Evolutionary conservation across 2,888 invertebrate species (phyloP).

Genomic region (Chironomus riparius): DNA sequence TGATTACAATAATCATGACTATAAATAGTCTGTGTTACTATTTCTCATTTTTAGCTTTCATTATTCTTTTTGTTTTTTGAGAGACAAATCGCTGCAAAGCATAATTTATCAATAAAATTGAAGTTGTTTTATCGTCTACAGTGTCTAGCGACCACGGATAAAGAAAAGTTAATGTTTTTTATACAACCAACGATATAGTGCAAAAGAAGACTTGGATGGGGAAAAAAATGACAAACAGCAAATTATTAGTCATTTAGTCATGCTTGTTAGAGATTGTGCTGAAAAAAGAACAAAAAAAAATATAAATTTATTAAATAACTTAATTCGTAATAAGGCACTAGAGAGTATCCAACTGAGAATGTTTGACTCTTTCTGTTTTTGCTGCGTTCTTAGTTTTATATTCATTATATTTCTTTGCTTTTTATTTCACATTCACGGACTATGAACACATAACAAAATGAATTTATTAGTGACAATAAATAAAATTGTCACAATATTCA

Average conservation of each 20-base stretch:
- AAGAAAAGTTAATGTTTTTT: too few relatives aligned
- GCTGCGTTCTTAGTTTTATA: background rate
- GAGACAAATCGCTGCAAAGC: background rate
- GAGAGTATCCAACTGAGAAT: slow-evolving; percentile 21
- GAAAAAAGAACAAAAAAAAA: background rate
- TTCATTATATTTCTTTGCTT: background rate
- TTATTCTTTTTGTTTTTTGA: background rate
- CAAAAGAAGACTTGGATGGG: background rate
- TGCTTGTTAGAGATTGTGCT: background rate
- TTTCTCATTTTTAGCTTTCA: background rate
- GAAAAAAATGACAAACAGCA: slow-evolving; percentile 8
- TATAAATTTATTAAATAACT: slow-evolving; percentile 4
- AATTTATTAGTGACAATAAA: slow-evolving; percentile 22
- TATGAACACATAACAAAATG: slow-evolving; percentile 11
- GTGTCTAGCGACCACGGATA: too few relatives aligned
- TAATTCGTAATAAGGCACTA: slow-evolving; percentile 21
- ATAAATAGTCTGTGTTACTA: too few relatives aligned
- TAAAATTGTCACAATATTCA: slow-evolving; percentile 25
- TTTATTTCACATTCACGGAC: slow-evolving; percentile 15
- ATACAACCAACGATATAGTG: too few relatives aligned
- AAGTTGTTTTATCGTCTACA: background rate
- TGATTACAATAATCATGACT: background rate
- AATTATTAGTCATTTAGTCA: slow-evolving; percentile 15
- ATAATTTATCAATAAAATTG: background rate
- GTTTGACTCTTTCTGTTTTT: background rate